Conservation (phyloP, 2,113 vertebrate species). For the Pristiophorus japonicus region DNA sequence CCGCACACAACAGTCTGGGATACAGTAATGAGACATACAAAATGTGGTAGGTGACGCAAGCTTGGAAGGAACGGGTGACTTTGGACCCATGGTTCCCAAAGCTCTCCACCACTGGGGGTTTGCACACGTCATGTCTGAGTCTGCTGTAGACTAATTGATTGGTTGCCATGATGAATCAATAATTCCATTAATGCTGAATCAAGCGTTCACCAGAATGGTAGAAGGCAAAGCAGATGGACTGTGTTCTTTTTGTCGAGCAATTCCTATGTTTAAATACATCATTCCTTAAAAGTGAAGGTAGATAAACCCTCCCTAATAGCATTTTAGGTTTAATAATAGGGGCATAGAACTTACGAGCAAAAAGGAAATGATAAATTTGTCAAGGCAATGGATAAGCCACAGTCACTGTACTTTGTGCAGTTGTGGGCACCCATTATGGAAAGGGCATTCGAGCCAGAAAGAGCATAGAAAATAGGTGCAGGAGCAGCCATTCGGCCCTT, state of each 20-base stretch:
- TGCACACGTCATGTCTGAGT: not conserved
- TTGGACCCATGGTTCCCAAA: not conserved
- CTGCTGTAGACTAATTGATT: not conserved
- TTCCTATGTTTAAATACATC: too few relatives aligned
- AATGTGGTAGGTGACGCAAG: not conserved
- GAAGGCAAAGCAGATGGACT: not conserved
- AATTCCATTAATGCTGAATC: not conserved
- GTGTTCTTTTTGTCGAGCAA: too few relatives aligned
- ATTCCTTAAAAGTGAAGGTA: not conserved
- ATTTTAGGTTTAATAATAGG: not conserved
- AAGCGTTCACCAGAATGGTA: not conserved
- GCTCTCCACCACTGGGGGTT: not conserved
- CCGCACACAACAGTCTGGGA: not conserved
- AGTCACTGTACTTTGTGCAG: not conserved
- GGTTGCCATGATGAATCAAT: not conserved
- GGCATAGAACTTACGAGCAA: not conserved
- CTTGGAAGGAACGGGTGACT: not conserved
- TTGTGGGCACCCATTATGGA: not conserved
- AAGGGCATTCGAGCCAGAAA: not conserved
- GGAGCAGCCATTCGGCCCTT: too few relatives aligned
- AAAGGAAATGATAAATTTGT: not conserved
- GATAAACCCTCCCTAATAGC: not conserved
- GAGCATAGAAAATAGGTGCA: too few relatives aligned
- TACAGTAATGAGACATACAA: not conserved
- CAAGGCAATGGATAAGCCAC: not conserved